Evolutionary conservation across 2,888 invertebrate genomes (phyloP), one percentile per base, ranked within the genome.

Genomic region (Epirrita christyi): DNA sequence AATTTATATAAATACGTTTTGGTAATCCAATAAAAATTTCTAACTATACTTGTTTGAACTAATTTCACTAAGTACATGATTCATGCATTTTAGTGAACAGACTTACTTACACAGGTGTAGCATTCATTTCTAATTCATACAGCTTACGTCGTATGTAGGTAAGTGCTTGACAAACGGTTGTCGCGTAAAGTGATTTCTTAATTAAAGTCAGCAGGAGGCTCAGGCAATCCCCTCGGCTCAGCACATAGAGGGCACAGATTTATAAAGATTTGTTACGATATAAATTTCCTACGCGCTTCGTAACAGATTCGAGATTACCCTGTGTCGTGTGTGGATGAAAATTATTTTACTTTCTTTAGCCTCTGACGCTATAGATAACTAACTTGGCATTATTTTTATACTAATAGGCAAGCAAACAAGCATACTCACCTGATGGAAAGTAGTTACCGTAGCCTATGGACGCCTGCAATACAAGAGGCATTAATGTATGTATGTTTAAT

Each of bases 201-300:
- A 21, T 41, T n/a, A 41, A 21, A 21, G 10, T 10, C 41, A 0
- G 27, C n/a, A n/a, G 27, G 27, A 41, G 36, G 50, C 21, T 2
- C 32, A 32, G 32, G 7, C 9, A 9, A 59, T 75, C 75, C 41
- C 68, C 71, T 73, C 71, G 72, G 71, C 76, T 64, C 70, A 66
- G 68, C 64, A 61, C 68, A 72, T 66, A 66, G 68, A 72, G 70
- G 73, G 64, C 71, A 70, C 72, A 74, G 82, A 78, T 81, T 82
- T 78, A 80, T 73, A 74, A 75, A 72, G 79, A 79, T 80, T 81
- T 78, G 66, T 72, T 64, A 72, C 72, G 71, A 75, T 78, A 80
- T 73, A 74, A 75, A 79, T 80, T 81, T 78, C 67, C 73, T 64
- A 72, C 72, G 71, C 76, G 38, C 42, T 76, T 78, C 74, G 76